These are phyloP conservation scores for Paedocypris sp. DNA, from an alignment of 2,113 vertebrate genomes.

Conservation along the genomic window DNA sequence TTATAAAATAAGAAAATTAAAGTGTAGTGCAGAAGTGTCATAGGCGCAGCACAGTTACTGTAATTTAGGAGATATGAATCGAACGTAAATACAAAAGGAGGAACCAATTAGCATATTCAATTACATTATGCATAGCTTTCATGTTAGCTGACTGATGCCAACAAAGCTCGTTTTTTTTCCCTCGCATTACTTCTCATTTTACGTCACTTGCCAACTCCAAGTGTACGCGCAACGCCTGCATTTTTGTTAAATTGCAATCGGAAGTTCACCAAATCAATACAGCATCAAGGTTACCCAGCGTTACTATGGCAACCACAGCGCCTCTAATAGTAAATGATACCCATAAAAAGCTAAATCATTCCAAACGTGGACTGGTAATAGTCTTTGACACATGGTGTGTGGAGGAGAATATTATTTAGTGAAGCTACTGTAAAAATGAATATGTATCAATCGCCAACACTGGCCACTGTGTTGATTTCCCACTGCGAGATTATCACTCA, in stretches of 20 bases:
- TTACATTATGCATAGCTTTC: too few relatives aligned
- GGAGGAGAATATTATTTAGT: conserved; percentile 38
- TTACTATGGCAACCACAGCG: background rate
- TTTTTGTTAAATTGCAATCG: background rate
- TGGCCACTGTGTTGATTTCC: conserved; percentile 54
- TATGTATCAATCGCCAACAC: conserved; percentile 55
- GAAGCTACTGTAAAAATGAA: conserved; percentile 28
- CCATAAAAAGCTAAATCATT: conserved; percentile 2
- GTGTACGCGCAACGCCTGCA: too few relatives aligned
- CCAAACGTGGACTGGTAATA: background rate
- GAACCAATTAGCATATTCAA: too few relatives aligned
- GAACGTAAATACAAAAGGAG: too few relatives aligned
- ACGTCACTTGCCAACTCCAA: too few relatives aligned
- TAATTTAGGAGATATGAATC: too few relatives aligned
- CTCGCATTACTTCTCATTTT: too few relatives aligned
- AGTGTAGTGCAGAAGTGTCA: too few relatives aligned
- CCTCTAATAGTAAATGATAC: background rate
- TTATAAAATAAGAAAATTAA: too few relatives aligned
- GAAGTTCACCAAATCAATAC: background rate
- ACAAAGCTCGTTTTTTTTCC: too few relatives aligned
- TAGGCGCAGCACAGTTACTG: too few relatives aligned
- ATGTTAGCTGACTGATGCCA: too few relatives aligned
- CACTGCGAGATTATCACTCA: conserved; percentile 49
- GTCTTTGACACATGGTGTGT: conserved; percentile 11
- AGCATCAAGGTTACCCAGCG: background rate